These are phyloP conservation scores for Pelecanus crispus DNA, from an alignment of 2,113 vertebrate genomes.

Conservation along the genomic window DNA sequence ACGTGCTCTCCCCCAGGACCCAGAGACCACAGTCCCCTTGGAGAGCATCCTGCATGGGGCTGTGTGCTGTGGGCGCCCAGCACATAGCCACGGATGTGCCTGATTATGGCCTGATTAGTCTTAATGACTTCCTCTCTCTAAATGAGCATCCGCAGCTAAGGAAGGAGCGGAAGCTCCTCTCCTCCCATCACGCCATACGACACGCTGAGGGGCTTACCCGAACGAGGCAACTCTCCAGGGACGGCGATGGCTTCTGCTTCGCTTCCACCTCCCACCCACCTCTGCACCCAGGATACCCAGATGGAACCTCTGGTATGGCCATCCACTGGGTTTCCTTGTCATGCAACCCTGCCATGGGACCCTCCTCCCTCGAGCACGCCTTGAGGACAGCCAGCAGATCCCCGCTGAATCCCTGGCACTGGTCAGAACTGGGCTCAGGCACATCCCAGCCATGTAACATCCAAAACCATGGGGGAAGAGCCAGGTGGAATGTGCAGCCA, in stretches of 20 bases:
- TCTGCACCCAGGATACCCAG: neutral
- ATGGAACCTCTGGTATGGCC: neutral
- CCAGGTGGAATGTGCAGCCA: neutral
- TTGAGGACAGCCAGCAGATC: neutral
- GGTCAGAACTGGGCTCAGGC: neutral
- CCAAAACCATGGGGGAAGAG: neutral
- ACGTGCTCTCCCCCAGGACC: neutral
- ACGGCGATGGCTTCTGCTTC: neutral
- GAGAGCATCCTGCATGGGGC: neutral
- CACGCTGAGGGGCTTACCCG: neutral
- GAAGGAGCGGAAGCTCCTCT: constrained; percentile 28
- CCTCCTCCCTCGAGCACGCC: accelerated
- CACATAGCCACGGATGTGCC: neutral
- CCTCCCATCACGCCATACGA: neutral
- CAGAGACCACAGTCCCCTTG: accelerated
- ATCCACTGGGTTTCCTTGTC: neutral
- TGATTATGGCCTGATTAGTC: constrained; percentile 37
- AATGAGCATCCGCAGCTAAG: constrained; percentile 13
- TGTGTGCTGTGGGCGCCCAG: accelerated
- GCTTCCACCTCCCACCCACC: neutral
- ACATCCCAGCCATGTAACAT: neutral
- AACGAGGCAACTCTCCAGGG: neutral
- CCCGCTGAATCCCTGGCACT: accelerated
- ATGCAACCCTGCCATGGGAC: accelerated
- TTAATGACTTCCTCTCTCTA: constrained; percentile 50